phyloP scores from a whole-genome alignment of 2,888 invertebrate genomes.

The Chaetoderma sp. region DNA sequence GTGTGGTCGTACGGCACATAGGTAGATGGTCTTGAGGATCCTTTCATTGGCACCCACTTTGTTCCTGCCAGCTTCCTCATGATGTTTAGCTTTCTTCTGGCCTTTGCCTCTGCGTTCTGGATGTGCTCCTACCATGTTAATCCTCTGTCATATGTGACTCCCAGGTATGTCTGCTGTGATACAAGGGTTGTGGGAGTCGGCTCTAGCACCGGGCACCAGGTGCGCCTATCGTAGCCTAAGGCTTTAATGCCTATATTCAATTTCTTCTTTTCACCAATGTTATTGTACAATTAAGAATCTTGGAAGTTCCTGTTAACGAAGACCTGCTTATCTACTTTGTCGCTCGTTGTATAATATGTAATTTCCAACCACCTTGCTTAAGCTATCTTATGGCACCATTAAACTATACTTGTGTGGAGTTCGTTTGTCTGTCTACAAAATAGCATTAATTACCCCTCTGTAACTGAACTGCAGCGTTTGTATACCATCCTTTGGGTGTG shows the following conservation, averaged over 20 bases:
- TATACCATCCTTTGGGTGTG: slow-evolving; percentile 9
- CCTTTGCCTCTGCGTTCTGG: no score
- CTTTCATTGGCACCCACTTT: no score
- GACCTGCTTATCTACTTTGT: slow-evolving; percentile 15
- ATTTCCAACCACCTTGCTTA: background rate
- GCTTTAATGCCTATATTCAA: background rate
- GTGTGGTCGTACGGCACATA: no score
- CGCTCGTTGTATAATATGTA: slow-evolving; percentile 17
- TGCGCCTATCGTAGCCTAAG: background rate
- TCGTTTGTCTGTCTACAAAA: background rate
- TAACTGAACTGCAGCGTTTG: background rate
- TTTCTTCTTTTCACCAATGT: background rate
- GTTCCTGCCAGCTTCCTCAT: no score
- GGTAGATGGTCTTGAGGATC: no score
- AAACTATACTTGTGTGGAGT: slow-evolving; percentile 12
- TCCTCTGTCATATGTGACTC: no score
- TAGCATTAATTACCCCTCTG: background rate
- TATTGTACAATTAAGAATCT: no score
- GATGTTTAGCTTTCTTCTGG: no score
- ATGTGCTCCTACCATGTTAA: no score
- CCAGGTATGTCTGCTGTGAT: no score
- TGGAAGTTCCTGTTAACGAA: no score
- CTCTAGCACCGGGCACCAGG: background rate
- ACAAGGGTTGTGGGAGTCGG: background rate
- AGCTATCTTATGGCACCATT: slow-evolving; percentile 6